Base-by-base conservation (phyloP, 2,113 vertebrate genomes). In the Puntigrus tetrazona region DNA sequence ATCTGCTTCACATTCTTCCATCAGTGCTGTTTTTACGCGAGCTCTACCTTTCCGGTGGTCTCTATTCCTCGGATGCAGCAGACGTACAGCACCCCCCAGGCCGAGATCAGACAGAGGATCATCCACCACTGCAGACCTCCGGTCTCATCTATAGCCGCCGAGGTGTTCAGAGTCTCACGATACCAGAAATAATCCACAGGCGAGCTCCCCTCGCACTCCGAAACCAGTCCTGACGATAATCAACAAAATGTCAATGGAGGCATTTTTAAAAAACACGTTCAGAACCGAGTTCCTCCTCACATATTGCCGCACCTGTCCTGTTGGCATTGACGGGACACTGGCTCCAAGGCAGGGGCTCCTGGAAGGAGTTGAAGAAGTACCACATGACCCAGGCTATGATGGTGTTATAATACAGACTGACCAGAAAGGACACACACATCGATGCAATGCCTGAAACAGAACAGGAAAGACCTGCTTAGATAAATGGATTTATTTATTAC, bases 151-250 rank as follows among this genome's bases (percentile, higher is more conserved):
- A 97, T 97, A 50, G 79, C 86, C 1, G 89, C 43, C 27, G 97
- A 95, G 80, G 91, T 94, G 90, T 98, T 96, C 65, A 98, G 90
- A 0, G 97, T 97, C 92, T 95, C 90, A 45, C 97, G 93, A 92
- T 98, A 98, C 96, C 96, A 98, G 90, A 94, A 98, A 85, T 98
- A 97, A 89, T 98, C 97, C 73, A 97, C 95, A 0, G 97, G 80
- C 43, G 96, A 95, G 92, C 96, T 98, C 87, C 74, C 92, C 72
- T 87, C 89, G 83, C 97, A 98, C 86, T 98, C 97, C 0, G 94
- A 88, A 81, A 93, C 5, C 0, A 91, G 79, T 67, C 73, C 97
- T 98, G 91, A 65, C 29, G 72, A 25, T 18, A 31, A 47, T 31
- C 7, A 31, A 65, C 29, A 18, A 65, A 31, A 70, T 38, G 31